These are phyloP conservation scores for Salvator merianae DNA, from an alignment of 2,113 vertebrate species.

Conservation along the genomic window DNA sequence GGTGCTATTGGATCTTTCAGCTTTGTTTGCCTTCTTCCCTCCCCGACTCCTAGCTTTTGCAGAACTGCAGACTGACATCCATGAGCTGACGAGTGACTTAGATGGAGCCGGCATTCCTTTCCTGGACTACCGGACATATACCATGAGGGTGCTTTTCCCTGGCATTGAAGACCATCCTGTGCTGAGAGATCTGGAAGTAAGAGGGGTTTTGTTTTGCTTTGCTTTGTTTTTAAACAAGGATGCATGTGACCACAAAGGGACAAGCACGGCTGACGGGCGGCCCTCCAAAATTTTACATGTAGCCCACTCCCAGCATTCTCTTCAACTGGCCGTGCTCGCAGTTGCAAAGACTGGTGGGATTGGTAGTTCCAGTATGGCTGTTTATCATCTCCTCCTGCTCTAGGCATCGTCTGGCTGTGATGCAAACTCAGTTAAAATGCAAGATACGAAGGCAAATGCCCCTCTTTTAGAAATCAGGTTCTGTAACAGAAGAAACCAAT, in stretches of 20 bases:
- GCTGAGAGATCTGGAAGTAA: conserved; percentile 93
- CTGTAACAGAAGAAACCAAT: no score
- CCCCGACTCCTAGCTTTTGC: conserved; percentile 82
- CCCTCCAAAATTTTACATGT: background rate
- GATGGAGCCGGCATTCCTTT: conserved; percentile 96
- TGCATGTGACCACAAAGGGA: no score
- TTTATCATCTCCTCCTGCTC: no score
- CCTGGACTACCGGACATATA: conserved; percentile 94
- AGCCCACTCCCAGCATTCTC: no score
- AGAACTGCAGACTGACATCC: conserved; percentile 97
- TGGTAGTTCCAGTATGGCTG: no score
- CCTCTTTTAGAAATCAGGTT: no score
- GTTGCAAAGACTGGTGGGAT: background rate
- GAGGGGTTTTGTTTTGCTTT: background rate
- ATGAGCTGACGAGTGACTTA: conserved; percentile 94
- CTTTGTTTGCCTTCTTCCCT: background rate
- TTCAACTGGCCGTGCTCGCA: background rate
- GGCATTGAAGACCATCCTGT: conserved; percentile 98
- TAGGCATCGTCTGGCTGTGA: background rate
- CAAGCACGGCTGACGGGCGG: background rate
- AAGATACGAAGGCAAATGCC: no score
- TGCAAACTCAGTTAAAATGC: background rate
- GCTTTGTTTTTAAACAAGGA: no score
- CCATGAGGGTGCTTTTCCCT: conserved; percentile 97
- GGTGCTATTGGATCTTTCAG: background rate